Conservation (phyloP, 2,888 invertebrate species). For the Erynnis tages region DNA sequence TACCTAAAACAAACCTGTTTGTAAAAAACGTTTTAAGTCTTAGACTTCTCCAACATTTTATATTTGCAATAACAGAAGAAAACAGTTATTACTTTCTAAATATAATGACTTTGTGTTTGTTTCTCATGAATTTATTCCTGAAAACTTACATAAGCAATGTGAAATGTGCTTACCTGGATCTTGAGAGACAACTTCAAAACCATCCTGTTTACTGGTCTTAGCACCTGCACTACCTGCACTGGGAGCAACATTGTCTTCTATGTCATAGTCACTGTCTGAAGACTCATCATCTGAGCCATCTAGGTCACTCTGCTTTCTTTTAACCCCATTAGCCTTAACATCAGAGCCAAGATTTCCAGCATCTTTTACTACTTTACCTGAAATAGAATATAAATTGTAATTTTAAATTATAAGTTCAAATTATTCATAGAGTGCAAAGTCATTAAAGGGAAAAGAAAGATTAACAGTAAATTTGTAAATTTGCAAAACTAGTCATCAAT, state of each 20-base stretch:
- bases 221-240: slow-evolving; percentile 42
- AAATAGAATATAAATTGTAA: slow-evolving; percentile 1
- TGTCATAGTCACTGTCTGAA: slow-evolving; percentile 74
- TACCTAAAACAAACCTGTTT: too few species aligned
- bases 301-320: slow-evolving; percentile 56
- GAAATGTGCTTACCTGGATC: slow-evolving; percentile 79
- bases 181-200: slow-evolving; percentile 85
- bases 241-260: slow-evolving; percentile 60
- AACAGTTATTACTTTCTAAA: too few species aligned
- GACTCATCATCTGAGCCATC: slow-evolving; percentile 69
- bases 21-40: too few species aligned
- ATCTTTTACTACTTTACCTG: slow-evolving; percentile 62
- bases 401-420: too few species aligned
- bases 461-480: not conserved
- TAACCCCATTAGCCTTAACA: slow-evolving; percentile 38
- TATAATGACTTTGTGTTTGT: too few species aligned
- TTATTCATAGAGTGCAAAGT: too few species aligned
- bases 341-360: slow-evolving; percentile 29
- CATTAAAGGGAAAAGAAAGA: too few species aligned
- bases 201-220: slow-evolving; percentile 77
- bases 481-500: not conserved
- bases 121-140: too few species aligned
- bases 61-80: too few species aligned
- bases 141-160: too few species aligned
- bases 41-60: too few species aligned